phyloP scores from a whole-genome alignment of 2,888 invertebrate genomes.

The Lutraria lutraria region DNA sequence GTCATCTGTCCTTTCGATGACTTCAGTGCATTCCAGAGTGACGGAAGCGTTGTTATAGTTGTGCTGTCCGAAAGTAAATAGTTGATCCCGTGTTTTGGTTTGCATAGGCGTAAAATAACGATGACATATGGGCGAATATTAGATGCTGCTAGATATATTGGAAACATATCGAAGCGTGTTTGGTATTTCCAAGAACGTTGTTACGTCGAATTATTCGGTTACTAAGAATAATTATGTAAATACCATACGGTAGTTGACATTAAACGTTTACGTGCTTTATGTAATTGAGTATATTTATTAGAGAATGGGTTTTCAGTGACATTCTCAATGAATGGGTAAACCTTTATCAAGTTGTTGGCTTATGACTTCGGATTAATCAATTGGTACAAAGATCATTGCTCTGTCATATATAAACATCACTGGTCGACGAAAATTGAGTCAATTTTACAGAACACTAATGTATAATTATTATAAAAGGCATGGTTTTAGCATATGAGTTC shows the following conservation, averaged over 20 bases:
- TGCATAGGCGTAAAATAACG: conserved; percentile 29
- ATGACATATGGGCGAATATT: conserved; percentile 23
- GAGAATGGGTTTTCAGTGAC: neutral
- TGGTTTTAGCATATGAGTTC: no score
- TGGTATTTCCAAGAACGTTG: conserved; percentile 25
- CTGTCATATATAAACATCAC: neutral
- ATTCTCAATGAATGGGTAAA: neutral
- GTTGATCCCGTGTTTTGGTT: conserved; percentile 34
- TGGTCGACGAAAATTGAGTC: no score
- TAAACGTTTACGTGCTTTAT: neutral
- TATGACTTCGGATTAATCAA: neutral
- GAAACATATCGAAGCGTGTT: conserved; percentile 18
- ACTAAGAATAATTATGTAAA: neutral
- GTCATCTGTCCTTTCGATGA: neutral
- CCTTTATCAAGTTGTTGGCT: neutral
- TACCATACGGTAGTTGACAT: neutral
- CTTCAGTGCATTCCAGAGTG: neutral
- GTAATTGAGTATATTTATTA: neutral
- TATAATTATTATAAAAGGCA: no score
- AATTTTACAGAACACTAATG: no score
- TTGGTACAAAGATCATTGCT: neutral
- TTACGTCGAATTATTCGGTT: neutral
- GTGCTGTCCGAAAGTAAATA: neutral
- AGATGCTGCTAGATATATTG: conserved; percentile 11
- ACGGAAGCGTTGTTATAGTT: neutral